phyloP scores from a whole-genome alignment of 2,888 invertebrate genomes.

The Drosophila nr. perissopoda region DNA sequence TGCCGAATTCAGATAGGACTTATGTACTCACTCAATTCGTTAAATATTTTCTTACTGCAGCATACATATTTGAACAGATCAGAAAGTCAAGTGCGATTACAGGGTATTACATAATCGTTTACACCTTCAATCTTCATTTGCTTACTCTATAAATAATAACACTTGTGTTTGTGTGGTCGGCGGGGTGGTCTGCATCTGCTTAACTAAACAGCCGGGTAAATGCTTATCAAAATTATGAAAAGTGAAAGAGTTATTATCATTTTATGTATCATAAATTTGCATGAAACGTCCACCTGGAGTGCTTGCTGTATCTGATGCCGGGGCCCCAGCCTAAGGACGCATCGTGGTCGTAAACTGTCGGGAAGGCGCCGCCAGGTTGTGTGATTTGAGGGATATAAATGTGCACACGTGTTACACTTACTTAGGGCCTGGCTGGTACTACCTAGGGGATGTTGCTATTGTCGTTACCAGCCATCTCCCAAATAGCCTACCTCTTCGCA shows the following conservation, averaged over 20 bases:
- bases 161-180: constrained; percentile 31
- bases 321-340: constrained; percentile 25
- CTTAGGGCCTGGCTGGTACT: constrained; percentile 36
- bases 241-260: constrained; percentile 74
- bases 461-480: constrained; percentile 1
- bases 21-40: background rate
- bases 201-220: constrained; percentile 65
- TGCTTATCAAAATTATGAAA: constrained; percentile 68
- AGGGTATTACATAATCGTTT: constrained; percentile 7
- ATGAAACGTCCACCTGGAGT: constrained; percentile 51
- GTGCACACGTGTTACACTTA: constrained; percentile 54
- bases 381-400: constrained; percentile 43
- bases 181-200: constrained; percentile 21
- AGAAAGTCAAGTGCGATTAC: background rate
- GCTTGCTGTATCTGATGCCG: constrained; percentile 16
- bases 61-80: background rate
- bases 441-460: constrained; percentile 10
- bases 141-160: constrained; percentile 20
- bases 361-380: constrained; percentile 22
- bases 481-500: constrained; percentile 36
- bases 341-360: constrained; percentile 46
- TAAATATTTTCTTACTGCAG: background rate
- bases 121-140: background rate
- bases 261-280: constrained; percentile 74
- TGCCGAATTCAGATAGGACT: background rate